Percentiles rank a stretch among this genome's conserved stretches.
Conservation (phyloP, 1,140 invertebrate species). For the Teleopsis dalmanni region DNA sequence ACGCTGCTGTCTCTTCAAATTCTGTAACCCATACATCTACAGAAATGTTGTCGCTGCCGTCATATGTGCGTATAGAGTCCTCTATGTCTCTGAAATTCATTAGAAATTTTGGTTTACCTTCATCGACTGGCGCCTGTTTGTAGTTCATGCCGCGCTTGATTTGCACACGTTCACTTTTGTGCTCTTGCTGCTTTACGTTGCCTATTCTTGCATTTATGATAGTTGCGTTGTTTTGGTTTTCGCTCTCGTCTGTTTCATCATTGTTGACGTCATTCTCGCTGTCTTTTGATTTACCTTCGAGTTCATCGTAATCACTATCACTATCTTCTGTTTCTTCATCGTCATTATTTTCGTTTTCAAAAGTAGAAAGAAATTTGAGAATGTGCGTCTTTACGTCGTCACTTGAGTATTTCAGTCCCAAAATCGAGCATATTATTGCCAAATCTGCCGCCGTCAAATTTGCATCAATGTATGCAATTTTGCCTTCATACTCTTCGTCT, state of each 20-base stretch:
- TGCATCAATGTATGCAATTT: not conserved
- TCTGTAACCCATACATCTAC: not conserved
- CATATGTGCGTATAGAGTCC: not conserved
- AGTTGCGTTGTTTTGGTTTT: not conserved
- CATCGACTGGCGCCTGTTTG: not conserved
- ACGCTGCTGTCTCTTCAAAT: not conserved
- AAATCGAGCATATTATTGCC: conserved; percentile 1
- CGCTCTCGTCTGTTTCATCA: not conserved
- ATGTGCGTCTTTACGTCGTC: conserved; percentile 3
- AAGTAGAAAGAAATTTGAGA: no score
- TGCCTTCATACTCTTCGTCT: not conserved
- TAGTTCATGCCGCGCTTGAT: not conserved
- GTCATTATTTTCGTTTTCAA: no score
- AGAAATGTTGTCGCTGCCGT: not conserved
- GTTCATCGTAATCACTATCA: not conserved
- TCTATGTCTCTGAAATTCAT: not conserved
- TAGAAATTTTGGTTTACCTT: not conserved
- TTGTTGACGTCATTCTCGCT: not conserved
- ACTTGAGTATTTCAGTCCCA: not conserved
- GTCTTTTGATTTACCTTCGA: not conserved
- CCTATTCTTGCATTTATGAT: no score
- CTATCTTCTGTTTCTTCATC: no score
- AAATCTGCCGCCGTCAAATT: conserved; percentile 2
- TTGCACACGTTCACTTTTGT: not conserved
- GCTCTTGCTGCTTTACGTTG: no score